Evolutionary conservation across 2,888 invertebrate genomes (phyloP), one percentile per base, ranked within the genome.

Genomic region (Scaptomyza caliginosa): DNA sequence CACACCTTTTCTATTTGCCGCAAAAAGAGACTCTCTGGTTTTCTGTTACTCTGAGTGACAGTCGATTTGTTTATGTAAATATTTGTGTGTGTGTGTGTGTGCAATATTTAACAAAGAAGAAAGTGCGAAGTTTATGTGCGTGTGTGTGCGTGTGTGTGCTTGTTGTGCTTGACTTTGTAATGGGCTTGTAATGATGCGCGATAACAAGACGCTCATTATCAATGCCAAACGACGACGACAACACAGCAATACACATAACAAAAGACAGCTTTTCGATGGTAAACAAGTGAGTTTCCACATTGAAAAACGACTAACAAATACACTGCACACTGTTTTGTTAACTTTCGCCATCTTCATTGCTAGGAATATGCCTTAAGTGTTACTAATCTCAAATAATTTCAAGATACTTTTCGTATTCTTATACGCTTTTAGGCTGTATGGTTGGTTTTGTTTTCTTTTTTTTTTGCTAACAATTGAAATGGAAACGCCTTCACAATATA

Each of bases 161-260:
- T 42, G 32, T 39, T 60, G 36, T 51, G 66, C 67, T 67, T 57
- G 60, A 62, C 66, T 63, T 42, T 71, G 63, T 66, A 60, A 72
- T 67, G 60, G 67, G 36, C 21, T 62, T 56, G 57, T 62, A 79
- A 79, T 75, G 73, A 67, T 60, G 63, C 23, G 45, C 40, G 67
- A 79, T 76, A 67, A 63, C 49, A 45, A 40, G 32, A 21, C 30
- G 42, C 30, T 55, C 50, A 43, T 65, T 66, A 65, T 56, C 43
- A 65, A 66, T 65, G 65, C 24, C 50, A 56, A 26, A 26, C 34
- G 34, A 21, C 13, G 13, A 32, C 13, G 13, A 32, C 13, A 32
- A 11, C 26, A 40, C 24, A 23, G 10, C 34, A 16, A 16, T 6
- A 26, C 17, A 11, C 26, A 43, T 38, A 36, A 19, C 10, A 24